Evolutionary conservation across 2,113 vertebrate genomes (phyloP).

Genomic region (Caracal caracal): DNA sequence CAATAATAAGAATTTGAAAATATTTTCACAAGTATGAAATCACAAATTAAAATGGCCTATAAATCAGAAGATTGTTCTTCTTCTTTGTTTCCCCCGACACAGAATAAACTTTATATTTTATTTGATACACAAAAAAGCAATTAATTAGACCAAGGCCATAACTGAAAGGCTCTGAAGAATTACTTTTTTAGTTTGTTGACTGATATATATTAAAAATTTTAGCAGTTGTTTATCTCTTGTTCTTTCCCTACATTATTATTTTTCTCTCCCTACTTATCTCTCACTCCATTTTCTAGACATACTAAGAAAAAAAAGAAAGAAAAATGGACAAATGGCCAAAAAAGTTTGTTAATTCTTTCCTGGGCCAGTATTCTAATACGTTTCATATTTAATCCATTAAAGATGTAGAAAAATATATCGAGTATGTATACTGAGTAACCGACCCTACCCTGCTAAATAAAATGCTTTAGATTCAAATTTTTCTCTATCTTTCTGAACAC

Average conservation of each 20-base stretch:
- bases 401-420: not conserved
- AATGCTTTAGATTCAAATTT: not conserved
- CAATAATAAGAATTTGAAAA: not conserved
- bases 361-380: rapidly evolving
- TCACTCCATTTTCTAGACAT: not conserved
- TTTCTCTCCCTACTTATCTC: not conserved
- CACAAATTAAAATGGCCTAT: not conserved
- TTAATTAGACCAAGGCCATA: not conserved
- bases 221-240: not conserved
- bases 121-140: not conserved
- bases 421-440: not conserved
- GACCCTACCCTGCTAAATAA: not conserved
- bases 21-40: not conserved
- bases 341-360: not conserved
- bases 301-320: not conserved
- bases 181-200: not conserved
- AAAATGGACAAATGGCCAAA: not conserved
- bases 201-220: not conserved
- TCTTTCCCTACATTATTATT: not conserved
- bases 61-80: not conserved
- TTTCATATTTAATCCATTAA: conserved; percentile 20
- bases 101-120: not conserved
- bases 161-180: not conserved
- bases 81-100: not conserved
- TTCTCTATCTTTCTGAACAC: not conserved